A percentile compares a stretch with the other conserved stretches of the same genome.
Evolutionary conservation across 2,888 invertebrate species (phyloP).

Genomic region (Drosophila gaucha): DNA sequence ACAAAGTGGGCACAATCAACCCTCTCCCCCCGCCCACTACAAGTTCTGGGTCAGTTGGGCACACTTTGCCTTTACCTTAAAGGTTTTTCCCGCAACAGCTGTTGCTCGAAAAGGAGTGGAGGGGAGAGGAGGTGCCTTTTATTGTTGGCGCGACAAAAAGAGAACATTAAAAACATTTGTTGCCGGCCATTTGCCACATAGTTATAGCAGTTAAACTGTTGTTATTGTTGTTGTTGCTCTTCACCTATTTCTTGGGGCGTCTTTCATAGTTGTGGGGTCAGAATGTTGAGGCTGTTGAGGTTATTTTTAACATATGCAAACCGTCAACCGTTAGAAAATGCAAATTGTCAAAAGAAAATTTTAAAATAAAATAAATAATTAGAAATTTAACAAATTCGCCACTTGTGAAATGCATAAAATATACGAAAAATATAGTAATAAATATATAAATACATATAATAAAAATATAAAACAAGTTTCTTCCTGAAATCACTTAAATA

Average conservation of each 20-base stretch:
- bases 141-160: conserved; percentile 25
- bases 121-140: conserved; percentile 11
- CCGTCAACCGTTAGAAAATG: too few relatives aligned
- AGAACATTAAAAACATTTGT: conserved; percentile 35
- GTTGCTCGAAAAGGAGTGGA: conserved; percentile 3
- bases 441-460: too few relatives aligned
- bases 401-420: too few relatives aligned
- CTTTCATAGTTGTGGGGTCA: conserved; percentile 2
- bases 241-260: conserved; percentile 8
- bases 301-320: not conserved
- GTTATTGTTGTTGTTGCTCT: conserved; percentile 9
- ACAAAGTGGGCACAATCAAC: conserved; percentile 20
- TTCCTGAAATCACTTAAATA: too few relatives aligned
- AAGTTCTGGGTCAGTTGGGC: conserved; percentile 74
- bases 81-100: conserved; percentile 27
- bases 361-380: not conserved
- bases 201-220: conserved; percentile 9
- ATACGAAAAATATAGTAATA: too few relatives aligned
- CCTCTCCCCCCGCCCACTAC: conserved; percentile 17
- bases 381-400: too few relatives aligned
- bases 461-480: too few relatives aligned
- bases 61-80: conserved; percentile 40
- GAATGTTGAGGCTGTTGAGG: not conserved
- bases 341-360: not conserved
- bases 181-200: conserved; percentile 41